Evolutionary conservation across 37 sponge, comb jelly and placozoan species (phyloP), one percentile per base, ranked within the genome.

Genomic region (Tethya wilhelma): DNA sequence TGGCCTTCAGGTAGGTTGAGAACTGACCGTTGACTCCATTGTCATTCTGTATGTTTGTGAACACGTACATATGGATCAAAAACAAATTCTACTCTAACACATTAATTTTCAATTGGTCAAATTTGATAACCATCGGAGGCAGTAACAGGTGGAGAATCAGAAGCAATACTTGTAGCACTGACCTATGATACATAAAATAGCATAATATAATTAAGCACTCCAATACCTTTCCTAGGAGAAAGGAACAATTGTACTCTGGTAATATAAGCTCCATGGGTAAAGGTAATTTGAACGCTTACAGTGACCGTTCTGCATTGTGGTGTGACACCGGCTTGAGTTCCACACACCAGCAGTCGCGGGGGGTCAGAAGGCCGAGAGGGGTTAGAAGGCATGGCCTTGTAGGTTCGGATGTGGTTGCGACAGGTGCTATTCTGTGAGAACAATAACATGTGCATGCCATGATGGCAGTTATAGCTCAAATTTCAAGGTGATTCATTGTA

Each of bases 1-100:
- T 26, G 1, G 78, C 64, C 33, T 77, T 77, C 49, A 77, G 41
- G 46, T 64, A 77, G 40, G 78, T 77, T 4, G 64, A 34, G 20
- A 77, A 77, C 14, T 31, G 19, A 17, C 59, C 59, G 56, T 29
- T 57, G 22, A 56, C 59, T 23, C 78, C 78, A 26, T 65, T 65
- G 32, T 77, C 78, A 43, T 77, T 77, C 78, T 77, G 78, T 49
- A 31, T 7, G 32, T 6, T 11, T 29, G 11, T 12, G 28, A 59
- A 49, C 17, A 49, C 11, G 17, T 49, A 49, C 17, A 49, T 17
- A 49, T 49, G 55, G 17, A 20, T 17, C 17, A 49, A 11, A 49
- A 11, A 49, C 55, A 49, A 11, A 49, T 49, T 17, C 9, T 49
- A 9, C 9, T 49, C 55, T 49, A 60, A 8, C 23, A 60, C 22